Evolutionary conservation across 2,888 invertebrate species (phyloP), one percentile per base, ranked within the genome.

Genomic region (Thereva unica): DNA sequence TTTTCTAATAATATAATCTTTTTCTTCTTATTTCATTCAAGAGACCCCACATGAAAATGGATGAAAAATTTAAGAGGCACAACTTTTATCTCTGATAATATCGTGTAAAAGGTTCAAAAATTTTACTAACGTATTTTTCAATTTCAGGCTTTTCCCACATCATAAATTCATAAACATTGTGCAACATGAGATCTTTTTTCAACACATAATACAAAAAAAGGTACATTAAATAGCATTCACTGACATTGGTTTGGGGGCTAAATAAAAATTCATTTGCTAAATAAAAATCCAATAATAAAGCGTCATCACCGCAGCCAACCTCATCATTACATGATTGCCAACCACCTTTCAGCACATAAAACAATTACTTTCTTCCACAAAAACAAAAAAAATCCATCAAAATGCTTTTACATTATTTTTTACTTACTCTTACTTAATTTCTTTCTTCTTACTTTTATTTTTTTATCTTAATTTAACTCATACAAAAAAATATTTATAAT

Each of bases 311-410:
- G 61, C 49, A 40, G 61, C 61, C 61, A 40, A 49, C 61, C 50
- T 61, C 61, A 61, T 61, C 61, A 61, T 50, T 50, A 50, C 61
- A 61, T 61, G 50, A 50, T 41, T 61, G 40, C 50, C 61, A 61
- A 50, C 53, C 45, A 41, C 23, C 23, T 23, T 23, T 23, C 23
- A 50, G 61, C 61, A 61, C 61, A 61, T 23, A 23, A 23, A 23
- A 23, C 23, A 23, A 23, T 23, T 23, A 23, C 50, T 50, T 50
- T 61, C 50, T 41, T 61, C 61, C 41, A 50, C 61, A 61, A 49
- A 49, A 61, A 50, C 61, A 61, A 50, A 61, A 61, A n/a, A 50
- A 61, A 50, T 50, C 41, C 61, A 50, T 61, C 49, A 47, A 50
- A 50, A 34, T 61, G 49, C 41, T 41, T 50, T 4, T 61, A 41